Percentiles rank a stretch among this genome's conserved stretches.
Evolutionary conservation across 2,888 invertebrate species (phyloP).

Genomic region (Galerucella nymphaeae): DNA sequence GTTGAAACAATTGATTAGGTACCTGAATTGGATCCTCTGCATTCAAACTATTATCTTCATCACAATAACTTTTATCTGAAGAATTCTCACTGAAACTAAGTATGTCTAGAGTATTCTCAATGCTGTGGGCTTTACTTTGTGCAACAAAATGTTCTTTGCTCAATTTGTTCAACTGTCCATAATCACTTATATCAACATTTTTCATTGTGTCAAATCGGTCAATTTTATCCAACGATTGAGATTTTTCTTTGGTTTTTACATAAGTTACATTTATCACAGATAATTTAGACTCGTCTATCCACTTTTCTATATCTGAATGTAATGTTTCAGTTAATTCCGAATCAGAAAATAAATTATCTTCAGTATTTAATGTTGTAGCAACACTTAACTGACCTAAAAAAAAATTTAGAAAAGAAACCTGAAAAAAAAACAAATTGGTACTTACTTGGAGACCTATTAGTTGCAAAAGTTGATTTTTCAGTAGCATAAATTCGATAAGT

Average conservation of each 20-base stretch:
- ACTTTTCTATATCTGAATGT: constrained; percentile 61
- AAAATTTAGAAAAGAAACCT: not conserved
- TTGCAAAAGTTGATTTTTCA: constrained; percentile 41
- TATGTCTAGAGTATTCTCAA: constrained; percentile 56
- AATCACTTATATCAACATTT: constrained; percentile 31
- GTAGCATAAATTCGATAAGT: constrained; percentile 62
- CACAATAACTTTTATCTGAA: constrained; percentile 59
- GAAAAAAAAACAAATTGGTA: constrained; percentile 16
- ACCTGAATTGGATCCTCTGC: constrained; percentile 42
- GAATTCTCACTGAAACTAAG: constrained; percentile 58
- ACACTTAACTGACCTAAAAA: constrained; percentile 64
- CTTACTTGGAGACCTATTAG: constrained; percentile 68
- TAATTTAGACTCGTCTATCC: constrained; percentile 63
- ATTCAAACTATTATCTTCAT: constrained; percentile 38
- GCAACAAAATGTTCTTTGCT: constrained; percentile 43
- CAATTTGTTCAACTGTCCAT: constrained; percentile 36
- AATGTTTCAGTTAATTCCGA: constrained; percentile 60
- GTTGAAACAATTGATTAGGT: not conserved
- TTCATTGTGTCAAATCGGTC: constrained; percentile 26
- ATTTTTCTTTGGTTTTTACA: constrained; percentile 49
- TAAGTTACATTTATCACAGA: constrained; percentile 56
- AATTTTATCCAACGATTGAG: constrained; percentile 47
- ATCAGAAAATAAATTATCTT: constrained; percentile 61
- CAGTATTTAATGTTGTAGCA: constrained; percentile 59
- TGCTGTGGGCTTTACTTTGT: constrained; percentile 52